Percentiles rank a stretch among this genome's conserved stretches.
These are phyloP conservation scores for Eunapius fragilis DNA, from an alignment of 37 sponge, comb jelly and placozoan genomes.

Conservation along the genomic window DNA sequence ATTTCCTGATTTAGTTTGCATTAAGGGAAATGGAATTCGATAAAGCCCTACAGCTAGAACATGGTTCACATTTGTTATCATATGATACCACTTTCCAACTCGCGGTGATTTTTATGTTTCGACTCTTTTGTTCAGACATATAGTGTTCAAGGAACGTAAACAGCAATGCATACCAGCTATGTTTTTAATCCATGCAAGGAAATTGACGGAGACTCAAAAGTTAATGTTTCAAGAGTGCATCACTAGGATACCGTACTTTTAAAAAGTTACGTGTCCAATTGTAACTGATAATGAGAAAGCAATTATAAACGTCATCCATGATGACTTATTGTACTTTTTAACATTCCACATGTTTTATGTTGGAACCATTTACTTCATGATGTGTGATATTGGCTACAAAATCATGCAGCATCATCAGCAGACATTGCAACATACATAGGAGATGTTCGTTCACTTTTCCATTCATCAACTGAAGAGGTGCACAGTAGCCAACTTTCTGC, in stretches of 20 bases:
- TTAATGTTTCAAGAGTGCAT: background rate
- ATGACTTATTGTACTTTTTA: background rate
- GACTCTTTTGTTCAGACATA: too few relatives aligned
- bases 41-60: too few relatives aligned
- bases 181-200: background rate
- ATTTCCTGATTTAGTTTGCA: too few relatives aligned
- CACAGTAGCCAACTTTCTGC: background rate
- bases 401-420: too few relatives aligned
- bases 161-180: background rate
- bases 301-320: background rate
- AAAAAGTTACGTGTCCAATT: background rate
- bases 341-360: background rate
- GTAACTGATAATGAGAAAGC: slow-evolving; percentile 17
- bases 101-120: background rate
- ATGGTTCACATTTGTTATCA: background rate
- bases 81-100: slow-evolving; percentile 4
- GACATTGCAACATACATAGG: too few relatives aligned
- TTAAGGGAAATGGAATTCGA: too few relatives aligned
- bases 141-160: background rate
- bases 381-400: slow-evolving; percentile 1
- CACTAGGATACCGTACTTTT: too few relatives aligned
- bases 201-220: slow-evolving; percentile 10
- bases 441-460: too few relatives aligned
- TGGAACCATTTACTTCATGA: slow-evolving; percentile 17
- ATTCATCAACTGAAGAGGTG: background rate